Evolutionary conservation across 2,797 vertebrate species (phyloP).

Genomic region (Sternarchorhynchus goeldii): DNA sequence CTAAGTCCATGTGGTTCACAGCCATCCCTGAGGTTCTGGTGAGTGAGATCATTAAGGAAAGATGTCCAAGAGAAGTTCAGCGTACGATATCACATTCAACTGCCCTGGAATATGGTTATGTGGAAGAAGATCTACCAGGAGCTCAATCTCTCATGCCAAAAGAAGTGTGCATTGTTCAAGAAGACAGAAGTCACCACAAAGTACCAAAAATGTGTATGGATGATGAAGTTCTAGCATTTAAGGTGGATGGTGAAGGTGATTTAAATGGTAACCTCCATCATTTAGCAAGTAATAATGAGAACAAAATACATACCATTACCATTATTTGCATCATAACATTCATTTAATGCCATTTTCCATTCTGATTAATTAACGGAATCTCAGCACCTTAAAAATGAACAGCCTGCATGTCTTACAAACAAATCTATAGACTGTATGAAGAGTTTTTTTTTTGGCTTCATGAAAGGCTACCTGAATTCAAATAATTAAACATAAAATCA

Average conservation of each 20-base stretch:
- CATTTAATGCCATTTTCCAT: constrained; percentile 50
- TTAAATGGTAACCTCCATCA: constrained; percentile 77
- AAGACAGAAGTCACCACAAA: constrained; percentile 67
- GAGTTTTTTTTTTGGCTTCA: constrained; percentile 5
- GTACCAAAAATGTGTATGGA: constrained; percentile 67
- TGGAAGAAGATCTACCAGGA: constrained; percentile 67
- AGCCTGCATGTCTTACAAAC: constrained; percentile 32
- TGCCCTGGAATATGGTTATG: constrained; percentile 66
- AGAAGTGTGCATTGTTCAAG: constrained; percentile 55
- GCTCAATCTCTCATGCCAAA: constrained; percentile 57
- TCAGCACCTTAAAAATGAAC: constrained; percentile 28
- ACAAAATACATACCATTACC: constrained; percentile 51
- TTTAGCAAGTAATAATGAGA: constrained; percentile 65
- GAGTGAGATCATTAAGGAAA: constrained; percentile 66
- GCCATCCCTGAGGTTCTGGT: constrained; percentile 58
- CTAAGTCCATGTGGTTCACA: constrained; percentile 69
- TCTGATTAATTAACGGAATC: constrained; percentile 46
- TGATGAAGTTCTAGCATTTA: constrained; percentile 75
- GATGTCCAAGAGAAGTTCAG: constrained; percentile 69
- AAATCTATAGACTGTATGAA: neutral
- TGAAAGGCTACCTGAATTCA: constrained; percentile 8
- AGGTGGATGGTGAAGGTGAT: constrained; percentile 85
- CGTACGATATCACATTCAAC: constrained; percentile 72
- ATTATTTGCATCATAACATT: constrained; percentile 48
- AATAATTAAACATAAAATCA: constrained; percentile 9